Conservation (phyloP, 2,113 vertebrate species). For the Hystrix brachyura region DNA sequence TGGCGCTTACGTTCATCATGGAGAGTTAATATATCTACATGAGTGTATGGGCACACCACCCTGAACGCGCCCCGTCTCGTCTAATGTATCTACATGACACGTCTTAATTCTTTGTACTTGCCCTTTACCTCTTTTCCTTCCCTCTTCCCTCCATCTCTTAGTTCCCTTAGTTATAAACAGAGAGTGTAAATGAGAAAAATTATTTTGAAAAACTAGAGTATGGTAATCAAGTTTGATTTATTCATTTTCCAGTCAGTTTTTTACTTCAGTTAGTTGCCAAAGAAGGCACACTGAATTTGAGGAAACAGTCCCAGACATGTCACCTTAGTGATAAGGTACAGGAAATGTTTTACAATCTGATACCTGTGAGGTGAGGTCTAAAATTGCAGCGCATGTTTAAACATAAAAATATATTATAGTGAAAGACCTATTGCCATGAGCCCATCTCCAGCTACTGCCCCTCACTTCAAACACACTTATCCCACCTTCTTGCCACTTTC, state of each 20-base stretch:
- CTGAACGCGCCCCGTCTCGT: too few relatives aligned
- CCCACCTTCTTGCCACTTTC: neutral
- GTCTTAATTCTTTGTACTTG: neutral
- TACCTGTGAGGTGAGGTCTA: neutral
- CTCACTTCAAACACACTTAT: neutral
- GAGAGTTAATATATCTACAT: neutral
- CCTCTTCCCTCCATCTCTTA: neutral
- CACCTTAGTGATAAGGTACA: neutral
- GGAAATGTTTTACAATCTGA: neutral
- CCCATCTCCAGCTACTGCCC: neutral
- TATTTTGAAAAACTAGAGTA: neutral
- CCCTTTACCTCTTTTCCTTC: neutral
- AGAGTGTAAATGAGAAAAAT: neutral
- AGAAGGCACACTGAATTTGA: neutral
- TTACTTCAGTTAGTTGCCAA: neutral
- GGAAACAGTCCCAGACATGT: neutral
- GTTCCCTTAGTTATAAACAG: neutral
- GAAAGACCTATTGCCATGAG: neutral
- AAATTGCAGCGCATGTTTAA: neutral
- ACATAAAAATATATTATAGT: neutral
- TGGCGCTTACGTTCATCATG: neutral
- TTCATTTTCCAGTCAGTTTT: conserved; percentile 38
- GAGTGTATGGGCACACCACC: too few relatives aligned
- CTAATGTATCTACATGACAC: neutral
- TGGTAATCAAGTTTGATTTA: neutral